Base-by-base conservation (phyloP, 2,113 vertebrate species). In the Setophaga kirtlandii region DNA sequence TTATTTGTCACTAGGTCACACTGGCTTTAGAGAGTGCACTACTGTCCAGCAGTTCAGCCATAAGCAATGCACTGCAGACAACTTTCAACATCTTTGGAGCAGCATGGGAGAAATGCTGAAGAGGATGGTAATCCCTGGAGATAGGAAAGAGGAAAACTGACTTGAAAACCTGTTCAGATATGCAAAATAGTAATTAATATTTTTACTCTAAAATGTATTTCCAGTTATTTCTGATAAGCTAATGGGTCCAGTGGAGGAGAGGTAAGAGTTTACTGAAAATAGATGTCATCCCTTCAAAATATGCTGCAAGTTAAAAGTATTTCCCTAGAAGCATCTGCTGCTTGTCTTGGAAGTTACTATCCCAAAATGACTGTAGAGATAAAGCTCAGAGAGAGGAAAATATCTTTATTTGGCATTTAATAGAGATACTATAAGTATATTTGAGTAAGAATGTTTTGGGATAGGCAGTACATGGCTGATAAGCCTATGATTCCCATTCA, bases 381-480 rank as follows among this genome's bases (percentile, higher is more conserved):
- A 89, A 90, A 95, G 83, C 81, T 89, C 76, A 89, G 59, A 46
- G 35, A 71, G 59, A 80, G 68, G 31, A 95, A 95, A 80, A 86
- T 70, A 53, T 39, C 86, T 93, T 68, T 90, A 86, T 90, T 49
- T 91, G 53, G 46, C n/a, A 74, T 86, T 89, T 86, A 73, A 65
- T 69, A 44, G 82, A 77, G 68, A 69, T 53, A 42, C 2, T 68
- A 0, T 35, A 78, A 84, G 33, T 53, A 47, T 69, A 11, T 86
- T 74, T 69, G 50, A 86, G 44, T 31, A 75, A 90, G 71, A 56
- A 64, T 65, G 17, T 37, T 92, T n/a, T 69, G 41, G 27, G 41
- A 77, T 80, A 53, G 53, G 69, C 70, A 64, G 53, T 83, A 83
- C 6, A 2, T n/a, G 15, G 50, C 50, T 1, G 3, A 46, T 62